Conservation (phyloP, 92 coral and sea anemone species). For the Montipora capitata region DNA sequence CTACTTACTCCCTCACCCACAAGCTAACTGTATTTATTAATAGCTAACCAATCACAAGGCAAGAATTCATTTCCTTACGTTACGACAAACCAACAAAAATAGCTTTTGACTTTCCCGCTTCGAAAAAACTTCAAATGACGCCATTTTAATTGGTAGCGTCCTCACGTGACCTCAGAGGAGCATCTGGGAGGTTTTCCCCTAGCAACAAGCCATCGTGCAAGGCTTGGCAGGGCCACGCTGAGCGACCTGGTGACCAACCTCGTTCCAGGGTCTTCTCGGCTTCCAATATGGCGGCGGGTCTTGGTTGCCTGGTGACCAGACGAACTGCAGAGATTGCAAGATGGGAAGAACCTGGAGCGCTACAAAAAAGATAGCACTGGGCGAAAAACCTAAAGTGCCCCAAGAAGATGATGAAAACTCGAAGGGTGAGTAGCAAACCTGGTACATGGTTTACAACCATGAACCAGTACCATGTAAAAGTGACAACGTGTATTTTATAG, state of each 20-base stretch:
- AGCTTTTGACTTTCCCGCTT: neutral
- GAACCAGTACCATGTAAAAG: neutral
- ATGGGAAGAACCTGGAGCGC: too few relatives aligned
- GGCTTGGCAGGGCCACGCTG: slow-evolving; percentile 5
- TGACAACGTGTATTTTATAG: neutral
- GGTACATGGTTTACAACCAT: neutral
- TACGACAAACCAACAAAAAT: neutral
- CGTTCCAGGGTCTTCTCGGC: too few relatives aligned
- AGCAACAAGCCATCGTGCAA: slow-evolving; percentile 3
- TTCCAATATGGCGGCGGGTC: too few relatives aligned
- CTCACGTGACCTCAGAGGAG: slow-evolving; percentile 8
- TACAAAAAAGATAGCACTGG: too few relatives aligned
- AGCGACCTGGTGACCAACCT: neutral
- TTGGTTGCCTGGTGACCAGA: neutral
- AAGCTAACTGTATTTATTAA: neutral
- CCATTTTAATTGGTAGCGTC: neutral
- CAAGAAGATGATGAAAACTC: neutral
- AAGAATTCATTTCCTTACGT: neutral
- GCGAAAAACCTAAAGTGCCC: neutral
- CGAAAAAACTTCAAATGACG: neutral
- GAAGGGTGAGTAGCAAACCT: neutral
- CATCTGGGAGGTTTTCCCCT: slow-evolving; percentile 29
- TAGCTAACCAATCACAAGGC: neutral
- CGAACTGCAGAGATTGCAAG: neutral
- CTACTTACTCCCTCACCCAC: neutral